These are phyloP conservation scores for Drosophila willistoni DNA, from an alignment of 1,140 invertebrate genomes.

Conservation along the genomic window DNA sequence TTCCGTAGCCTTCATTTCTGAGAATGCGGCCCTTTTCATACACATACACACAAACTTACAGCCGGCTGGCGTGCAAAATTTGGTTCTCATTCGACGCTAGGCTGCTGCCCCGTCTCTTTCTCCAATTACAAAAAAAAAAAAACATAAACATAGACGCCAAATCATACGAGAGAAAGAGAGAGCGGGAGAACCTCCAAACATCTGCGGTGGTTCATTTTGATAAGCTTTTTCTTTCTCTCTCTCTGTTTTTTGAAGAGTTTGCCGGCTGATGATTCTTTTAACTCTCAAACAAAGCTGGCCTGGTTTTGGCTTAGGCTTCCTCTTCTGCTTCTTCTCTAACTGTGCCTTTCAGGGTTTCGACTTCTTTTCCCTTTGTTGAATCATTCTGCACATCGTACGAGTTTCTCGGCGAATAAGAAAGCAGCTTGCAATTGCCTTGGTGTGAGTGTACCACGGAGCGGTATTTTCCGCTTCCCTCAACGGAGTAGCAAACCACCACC, in stretches of 20 bases:
- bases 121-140: conserved; percentile 30
- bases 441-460: conserved; percentile 20
- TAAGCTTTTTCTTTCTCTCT: conserved; percentile 1
- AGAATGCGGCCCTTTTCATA: too few species aligned
- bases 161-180: too few species aligned
- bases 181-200: background rate
- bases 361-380: conserved; percentile 61
- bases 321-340: conserved; percentile 29
- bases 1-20: too few species aligned
- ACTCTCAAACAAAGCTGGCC: background rate
- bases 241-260: background rate
- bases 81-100: conserved; percentile 12
- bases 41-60: background rate
- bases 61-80: conserved; percentile 48
- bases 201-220: background rate
- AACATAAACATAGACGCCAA: conserved; percentile 3
- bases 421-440: conserved; percentile 38
- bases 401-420: conserved; percentile 74
- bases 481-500: conserved; percentile 5
- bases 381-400: conserved; percentile 73
- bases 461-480: conserved; percentile 9
- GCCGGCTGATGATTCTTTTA: background rate
- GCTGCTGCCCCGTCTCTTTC: background rate
- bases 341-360: conserved; percentile 31
- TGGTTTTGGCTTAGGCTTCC: conserved; percentile 34